Evolutionary conservation across 1,140 invertebrate genomes (phyloP).

Genomic region (Brachionus manjavacas): DNA sequence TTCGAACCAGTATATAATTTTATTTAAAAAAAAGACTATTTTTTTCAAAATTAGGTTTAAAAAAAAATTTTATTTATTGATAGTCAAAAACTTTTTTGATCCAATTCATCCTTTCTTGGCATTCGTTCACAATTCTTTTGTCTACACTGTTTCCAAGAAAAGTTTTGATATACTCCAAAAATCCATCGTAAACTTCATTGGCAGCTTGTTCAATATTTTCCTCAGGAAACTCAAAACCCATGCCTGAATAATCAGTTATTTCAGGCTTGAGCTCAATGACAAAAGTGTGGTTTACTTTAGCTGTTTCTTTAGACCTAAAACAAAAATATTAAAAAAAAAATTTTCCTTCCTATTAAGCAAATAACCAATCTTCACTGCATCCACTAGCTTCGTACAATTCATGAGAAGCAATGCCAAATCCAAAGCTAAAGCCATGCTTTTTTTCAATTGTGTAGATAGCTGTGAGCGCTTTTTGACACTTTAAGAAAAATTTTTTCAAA

Average conservation of each 20-base stretch:
- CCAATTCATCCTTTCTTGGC: background rate
- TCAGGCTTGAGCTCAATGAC: slow-evolving; percentile 17
- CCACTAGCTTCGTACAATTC: slow-evolving; percentile 38
- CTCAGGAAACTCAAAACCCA: slow-evolving; percentile 18
- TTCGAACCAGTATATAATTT: too few relatives aligned
- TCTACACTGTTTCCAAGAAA: background rate
- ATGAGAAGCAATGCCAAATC: slow-evolving; percentile 16
- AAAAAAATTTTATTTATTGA: too few relatives aligned
- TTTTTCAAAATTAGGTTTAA: too few relatives aligned
- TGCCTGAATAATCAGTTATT: background rate
- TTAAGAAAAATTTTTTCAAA: background rate
- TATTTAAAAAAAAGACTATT: too few relatives aligned
- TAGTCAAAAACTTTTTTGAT: background rate
- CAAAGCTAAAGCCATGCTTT: slow-evolving; percentile 6
- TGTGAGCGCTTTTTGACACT: slow-evolving; percentile 20
- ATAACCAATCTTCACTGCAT: slow-evolving; percentile 31
- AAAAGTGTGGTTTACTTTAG: slow-evolving; percentile 31
- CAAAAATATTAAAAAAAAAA: background rate
- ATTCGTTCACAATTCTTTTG: background rate
- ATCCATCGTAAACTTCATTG: background rate
- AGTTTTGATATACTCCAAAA: slow-evolving; percentile 11
- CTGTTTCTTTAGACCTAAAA: slow-evolving; percentile 24
- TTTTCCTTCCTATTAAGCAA: too few relatives aligned
- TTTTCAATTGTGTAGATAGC: slow-evolving; percentile 4
- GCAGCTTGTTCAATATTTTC: background rate